Percentiles rank a stretch among this genome's conserved stretches.
Evolutionary conservation across 92 coral and sea anemone genomes (phyloP).

Genomic region (Phymanthus crucifer): DNA sequence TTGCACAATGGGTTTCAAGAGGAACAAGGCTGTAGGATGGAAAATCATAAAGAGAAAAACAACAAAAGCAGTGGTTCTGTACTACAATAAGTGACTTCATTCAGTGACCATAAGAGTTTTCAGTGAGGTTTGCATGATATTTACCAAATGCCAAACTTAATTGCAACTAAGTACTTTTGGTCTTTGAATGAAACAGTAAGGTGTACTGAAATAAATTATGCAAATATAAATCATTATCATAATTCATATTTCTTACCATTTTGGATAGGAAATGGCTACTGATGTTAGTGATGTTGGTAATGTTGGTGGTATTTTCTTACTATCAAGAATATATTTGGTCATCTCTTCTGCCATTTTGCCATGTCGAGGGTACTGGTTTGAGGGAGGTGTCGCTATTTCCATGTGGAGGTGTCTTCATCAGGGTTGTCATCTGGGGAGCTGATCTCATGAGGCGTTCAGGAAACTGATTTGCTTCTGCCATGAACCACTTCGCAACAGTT

Average conservation of each 20-base stretch:
- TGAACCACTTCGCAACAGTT: constrained; percentile 37
- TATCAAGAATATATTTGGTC: constrained; percentile 21
- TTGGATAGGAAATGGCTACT: constrained; percentile 14
- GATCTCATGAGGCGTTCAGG: constrained; percentile 29
- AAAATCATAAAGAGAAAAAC: constrained; percentile 9
- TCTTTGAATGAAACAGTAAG: background rate
- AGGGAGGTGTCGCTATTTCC: no score
- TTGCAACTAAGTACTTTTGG: background rate
- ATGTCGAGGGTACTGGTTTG: constrained; percentile 36
- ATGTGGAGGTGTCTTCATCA: background rate
- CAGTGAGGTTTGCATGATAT: background rate
- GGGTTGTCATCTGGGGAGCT: background rate
- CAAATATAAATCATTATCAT: background rate
- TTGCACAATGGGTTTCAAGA: constrained; percentile 29
- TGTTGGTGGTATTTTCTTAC: constrained; percentile 38
- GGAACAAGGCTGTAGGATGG: background rate
- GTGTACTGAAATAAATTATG: background rate
- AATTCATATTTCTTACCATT: constrained; percentile 18
- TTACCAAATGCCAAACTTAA: background rate
- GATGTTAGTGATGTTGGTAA: constrained; percentile 25
- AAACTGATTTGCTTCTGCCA: constrained; percentile 26
- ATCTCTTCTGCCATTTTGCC: constrained; percentile 33
- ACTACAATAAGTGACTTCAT: background rate
- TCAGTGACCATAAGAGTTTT: constrained; percentile 4
- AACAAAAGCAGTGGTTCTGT: background rate